Conservation (phyloP, 2,888 invertebrate genomes). For the Mythimna pallens region DNA sequence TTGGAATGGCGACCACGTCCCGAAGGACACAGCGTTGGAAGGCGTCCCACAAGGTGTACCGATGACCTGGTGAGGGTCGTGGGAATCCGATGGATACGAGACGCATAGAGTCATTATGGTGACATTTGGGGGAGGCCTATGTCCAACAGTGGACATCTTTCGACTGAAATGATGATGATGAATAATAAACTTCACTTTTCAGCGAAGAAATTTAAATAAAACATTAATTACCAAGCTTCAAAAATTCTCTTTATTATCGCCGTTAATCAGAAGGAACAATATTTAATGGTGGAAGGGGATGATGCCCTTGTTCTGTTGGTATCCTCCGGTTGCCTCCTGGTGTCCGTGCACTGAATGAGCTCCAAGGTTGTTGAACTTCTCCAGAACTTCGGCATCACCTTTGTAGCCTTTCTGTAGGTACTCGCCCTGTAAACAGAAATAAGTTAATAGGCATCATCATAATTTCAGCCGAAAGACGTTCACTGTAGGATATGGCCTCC, state of each 20-base stretch:
- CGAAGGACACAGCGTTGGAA: too few species aligned
- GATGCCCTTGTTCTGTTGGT: constrained; percentile 90
- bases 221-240: constrained; percentile 40
- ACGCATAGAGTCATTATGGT: too few species aligned
- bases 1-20: too few species aligned
- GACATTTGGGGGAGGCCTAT: too few species aligned
- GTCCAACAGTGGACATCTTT: too few species aligned
- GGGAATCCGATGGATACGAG: too few species aligned
- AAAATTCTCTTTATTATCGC: constrained; percentile 57
- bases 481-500: too few species aligned
- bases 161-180: too few species aligned
- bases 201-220: constrained; percentile 15
- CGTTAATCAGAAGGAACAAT: constrained; percentile 13
- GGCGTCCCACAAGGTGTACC: too few species aligned
- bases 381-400: constrained; percentile 90
- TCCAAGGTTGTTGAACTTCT: constrained; percentile 91
- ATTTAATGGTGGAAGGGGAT: constrained; percentile 86
- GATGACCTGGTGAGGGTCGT: too few species aligned
- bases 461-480: too few species aligned
- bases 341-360: constrained; percentile 91
- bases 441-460: neutral
- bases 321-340: constrained; percentile 91
- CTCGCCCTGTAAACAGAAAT: constrained; percentile 82
- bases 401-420: constrained; percentile 91
- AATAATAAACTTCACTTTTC: too few species aligned